Evolutionary conservation across 2,113 vertebrate species (phyloP), one percentile per base, ranked within the genome.

Genomic region (Pseudopipra pipra): DNA sequence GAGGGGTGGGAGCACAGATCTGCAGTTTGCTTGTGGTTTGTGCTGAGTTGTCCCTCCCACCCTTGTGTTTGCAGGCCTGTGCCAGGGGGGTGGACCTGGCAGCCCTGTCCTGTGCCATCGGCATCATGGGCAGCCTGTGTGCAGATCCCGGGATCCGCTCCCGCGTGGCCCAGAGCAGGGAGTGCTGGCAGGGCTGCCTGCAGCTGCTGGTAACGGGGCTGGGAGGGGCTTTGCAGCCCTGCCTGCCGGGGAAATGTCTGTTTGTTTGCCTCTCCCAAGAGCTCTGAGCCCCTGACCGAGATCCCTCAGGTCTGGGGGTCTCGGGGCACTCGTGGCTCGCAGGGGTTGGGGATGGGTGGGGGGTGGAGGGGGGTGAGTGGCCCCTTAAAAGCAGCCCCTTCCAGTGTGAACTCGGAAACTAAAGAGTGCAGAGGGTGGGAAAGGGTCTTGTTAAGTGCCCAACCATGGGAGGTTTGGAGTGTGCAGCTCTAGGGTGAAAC

Each of bases 181-280:
- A 98, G 16, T 98, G 98, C 87, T 98, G 98, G 98, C 95, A 97
- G 16, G 97, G 97, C 8, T 98, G 98, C 68, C 74, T 98, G 44
- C 25, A 87, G 56, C 97, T 98, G 46, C 67, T 98, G 98, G 99
- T 99, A 95, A 97, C 72, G 62, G 37, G 33, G 19, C 33, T 18
- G 5, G 30, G 7, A 1, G 3, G 27, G 33, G 11, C 47, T 27
- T 39, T 35, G 14, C 22, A 59, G 24, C 54, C 74, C 18, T 20
- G 1, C 9, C 21, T 58, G 33, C 59, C 20, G 25, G 8, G 59
- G 23, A 11, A 25, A 11, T 17, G 58, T 25, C n/a, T 28, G 18
- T 41, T 63, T 30, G 37, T 6, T 14, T 44, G 63, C 30, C 63
- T 44, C 41, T 41, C 9, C 28, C 25, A 11, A 6, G 8, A 22